A percentile compares a stretch with the other conserved stretches of the same genome.
phyloP scores from a whole-genome alignment of 2,888 invertebrate species.

The Dasypogon diadema region DNA sequence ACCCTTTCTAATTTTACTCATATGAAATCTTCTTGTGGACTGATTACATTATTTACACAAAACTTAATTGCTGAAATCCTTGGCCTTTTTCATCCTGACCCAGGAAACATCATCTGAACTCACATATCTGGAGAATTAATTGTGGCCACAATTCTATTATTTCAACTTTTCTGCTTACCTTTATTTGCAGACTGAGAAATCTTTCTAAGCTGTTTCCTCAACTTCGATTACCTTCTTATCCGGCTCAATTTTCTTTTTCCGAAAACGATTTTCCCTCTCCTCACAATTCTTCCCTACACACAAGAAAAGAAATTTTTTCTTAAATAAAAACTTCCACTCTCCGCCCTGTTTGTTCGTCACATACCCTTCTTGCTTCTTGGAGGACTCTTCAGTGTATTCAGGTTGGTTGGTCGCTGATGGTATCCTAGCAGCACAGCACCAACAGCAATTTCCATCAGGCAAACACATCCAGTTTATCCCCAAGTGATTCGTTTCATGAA shows the following conservation, averaged over 20 bases:
- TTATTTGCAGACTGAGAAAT: constrained; percentile 13
- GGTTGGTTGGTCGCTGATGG: not conserved
- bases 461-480: constrained; percentile 47
- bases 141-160: too few relatives aligned
- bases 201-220: constrained; percentile 7
- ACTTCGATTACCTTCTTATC: constrained; percentile 38
- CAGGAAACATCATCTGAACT: too few relatives aligned
- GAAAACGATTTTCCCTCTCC: constrained; percentile 1
- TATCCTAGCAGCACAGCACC: constrained; percentile 17
- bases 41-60: too few relatives aligned
- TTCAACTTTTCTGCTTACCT: not conserved
- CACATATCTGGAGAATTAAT: too few relatives aligned
- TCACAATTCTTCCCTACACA: too few relatives aligned
- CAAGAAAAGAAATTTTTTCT: not conserved
- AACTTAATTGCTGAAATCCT: too few relatives aligned
- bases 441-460: constrained; percentile 45
- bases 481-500: constrained; percentile 44
- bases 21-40: too few relatives aligned
- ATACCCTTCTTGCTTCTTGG: constrained; percentile 16
- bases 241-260: constrained; percentile 29
- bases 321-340: constrained; percentile 13
- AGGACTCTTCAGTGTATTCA: not conserved
- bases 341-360: constrained; percentile 18
- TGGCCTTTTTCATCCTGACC: too few relatives aligned
- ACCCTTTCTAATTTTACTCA: too few relatives aligned